phyloP scores from a whole-genome alignment of 2,113 vertebrate genomes.

The Pelvicachromis taeniatus region DNA sequence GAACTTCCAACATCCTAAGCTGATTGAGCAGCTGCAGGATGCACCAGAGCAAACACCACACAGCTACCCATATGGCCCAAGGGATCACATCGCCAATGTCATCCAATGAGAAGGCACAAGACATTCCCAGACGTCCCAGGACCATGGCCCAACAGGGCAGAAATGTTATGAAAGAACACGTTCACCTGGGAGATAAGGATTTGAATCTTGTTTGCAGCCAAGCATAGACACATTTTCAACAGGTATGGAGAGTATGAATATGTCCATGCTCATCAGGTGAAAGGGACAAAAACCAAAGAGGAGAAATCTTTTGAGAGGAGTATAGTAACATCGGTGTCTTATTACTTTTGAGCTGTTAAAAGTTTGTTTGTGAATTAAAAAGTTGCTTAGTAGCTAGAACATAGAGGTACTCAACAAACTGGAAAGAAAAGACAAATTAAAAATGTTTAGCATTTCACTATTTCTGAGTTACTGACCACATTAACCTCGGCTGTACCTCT shows the following conservation, averaged over 20 bases:
- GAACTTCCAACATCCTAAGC: background rate
- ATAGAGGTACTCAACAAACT: background rate
- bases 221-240: background rate
- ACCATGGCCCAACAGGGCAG: background rate
- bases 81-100: background rate
- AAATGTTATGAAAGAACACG: background rate
- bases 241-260: background rate
- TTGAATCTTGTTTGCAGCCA: background rate
- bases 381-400: background rate
- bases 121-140: background rate
- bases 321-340: background rate
- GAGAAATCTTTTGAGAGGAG: background rate
- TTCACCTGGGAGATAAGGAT: background rate
- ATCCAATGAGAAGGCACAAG: background rate
- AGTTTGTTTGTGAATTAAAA: background rate
- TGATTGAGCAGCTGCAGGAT: background rate
- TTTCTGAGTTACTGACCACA: background rate
- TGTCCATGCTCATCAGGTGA: background rate
- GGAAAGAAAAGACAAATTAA: background rate
- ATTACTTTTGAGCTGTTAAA: background rate
- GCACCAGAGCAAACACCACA: background rate
- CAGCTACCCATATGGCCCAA: background rate
- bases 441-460: background rate
- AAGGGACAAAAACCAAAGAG: background rate
- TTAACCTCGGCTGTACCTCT: background rate